These are phyloP conservation scores for Condylura cristata DNA, from an alignment of 2,113 vertebrate genomes.

Conservation along the genomic window DNA sequence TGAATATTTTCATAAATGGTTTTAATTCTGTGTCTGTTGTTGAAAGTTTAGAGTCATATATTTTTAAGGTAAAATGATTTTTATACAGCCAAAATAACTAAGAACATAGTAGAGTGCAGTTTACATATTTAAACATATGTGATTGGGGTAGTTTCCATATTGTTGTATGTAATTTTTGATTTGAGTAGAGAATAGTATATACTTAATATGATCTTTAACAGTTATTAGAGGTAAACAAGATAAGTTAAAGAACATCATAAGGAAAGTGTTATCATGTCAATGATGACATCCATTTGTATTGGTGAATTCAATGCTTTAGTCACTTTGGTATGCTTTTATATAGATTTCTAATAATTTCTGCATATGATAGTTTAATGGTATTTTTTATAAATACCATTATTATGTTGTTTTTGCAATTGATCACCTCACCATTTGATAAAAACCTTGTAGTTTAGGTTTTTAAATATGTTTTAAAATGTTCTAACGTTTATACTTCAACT, in stretches of 20 bases:
- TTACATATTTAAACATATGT: neutral
- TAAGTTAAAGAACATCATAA: neutral
- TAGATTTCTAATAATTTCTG: neutral
- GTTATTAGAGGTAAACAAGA: neutral
- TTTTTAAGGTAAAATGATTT: neutral
- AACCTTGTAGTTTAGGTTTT: neutral
- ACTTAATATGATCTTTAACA: neutral
- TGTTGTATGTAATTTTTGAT: neutral
- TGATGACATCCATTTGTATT: neutral
- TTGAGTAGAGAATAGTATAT: neutral
- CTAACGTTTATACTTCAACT: neutral
- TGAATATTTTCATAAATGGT: neutral
- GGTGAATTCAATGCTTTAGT: neutral
- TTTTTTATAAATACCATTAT: neutral
- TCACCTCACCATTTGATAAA: neutral
- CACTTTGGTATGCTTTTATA: neutral
- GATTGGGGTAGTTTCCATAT: neutral
- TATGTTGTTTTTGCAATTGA: neutral
- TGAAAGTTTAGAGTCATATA: neutral
- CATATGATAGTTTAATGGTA: neutral
- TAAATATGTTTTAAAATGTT: neutral
- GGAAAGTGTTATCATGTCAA: neutral
- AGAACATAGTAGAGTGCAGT: neutral
- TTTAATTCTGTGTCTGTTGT: neutral
- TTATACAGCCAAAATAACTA: neutral